Evolutionary conservation across 2,888 invertebrate genomes (phyloP), one percentile per base, ranked within the genome.

Genomic region (Priocnemis perturbator): DNA sequence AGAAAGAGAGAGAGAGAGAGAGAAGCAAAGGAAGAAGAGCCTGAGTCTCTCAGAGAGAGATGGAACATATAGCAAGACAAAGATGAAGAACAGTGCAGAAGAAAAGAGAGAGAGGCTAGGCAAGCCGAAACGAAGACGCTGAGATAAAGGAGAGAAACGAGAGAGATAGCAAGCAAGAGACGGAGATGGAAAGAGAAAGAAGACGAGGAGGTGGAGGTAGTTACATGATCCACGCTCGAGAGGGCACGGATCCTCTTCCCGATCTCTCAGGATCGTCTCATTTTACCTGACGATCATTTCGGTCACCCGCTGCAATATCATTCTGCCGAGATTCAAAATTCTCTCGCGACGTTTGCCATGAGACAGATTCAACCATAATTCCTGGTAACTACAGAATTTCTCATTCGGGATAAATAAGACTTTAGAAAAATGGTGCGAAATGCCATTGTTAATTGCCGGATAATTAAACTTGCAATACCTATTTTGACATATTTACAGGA

Each of bases 181-280:
- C 62, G 68, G 70, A 57, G 50, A 45, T 60, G 70, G 64, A 71
- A 60, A 52, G 67, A 37, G 45, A 48, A 50, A 45, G 59, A 21
- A 21, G 59, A 30, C 17, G 70, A 72, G 60, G 55, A 52, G 63
- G 67, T 67, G 74, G 66, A 71, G 76, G 81, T 70, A 80, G 83
- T 82, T 84, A 83, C 83, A 82, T 84, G 84, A 85, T 85, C 82
- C 85, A 83, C 83, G 85, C 83, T 85, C 81, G 80, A 86, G 79
- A 82, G 76, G 77, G 73, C 83, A 85, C 81, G 77, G 81, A 85
- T 83, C 79, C 78, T 73, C 78, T 64, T 77, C 77, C 77, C 55
- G 67, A 64, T 75, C 70, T 57, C 19, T 58, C 45, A 55, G 57
- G 73, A 69, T 67, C 66, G 58, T 74, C 68, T 74, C 76, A 47